Evolutionary conservation across 1,140 invertebrate species (phyloP), one percentile per base, ranked within the genome.

Genomic region (Plutomurus gul): DNA sequence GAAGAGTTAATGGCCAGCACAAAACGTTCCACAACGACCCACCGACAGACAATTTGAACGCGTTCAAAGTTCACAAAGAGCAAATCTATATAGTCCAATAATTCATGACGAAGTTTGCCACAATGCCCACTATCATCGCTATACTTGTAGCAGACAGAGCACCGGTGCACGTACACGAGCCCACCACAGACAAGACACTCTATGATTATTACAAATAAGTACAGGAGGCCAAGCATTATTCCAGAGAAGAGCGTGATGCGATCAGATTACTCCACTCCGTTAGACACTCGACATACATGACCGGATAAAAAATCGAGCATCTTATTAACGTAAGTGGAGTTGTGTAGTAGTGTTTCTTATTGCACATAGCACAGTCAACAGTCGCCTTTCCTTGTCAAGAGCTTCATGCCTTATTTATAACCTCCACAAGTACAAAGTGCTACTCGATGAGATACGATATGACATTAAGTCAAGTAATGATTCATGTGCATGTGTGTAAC

Each of bases 211-310:
- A 47, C 46, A 47, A 51, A 25, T 51, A 51, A 25, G 47, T 22
- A 51, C 5, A 49, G 47, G n/a, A n/a, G n/a, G n/a, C n/a, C n/a
- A n/a, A n/a, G 47, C 47, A 49, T 22, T 18, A 49, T 22, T 49
- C 18, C 47, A 22, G 47, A 51, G 47, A 51, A 22, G 25, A 51
- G 47, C 47, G 47, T 51, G 47, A 51, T 51, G 47, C 20, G 47
- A 51, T 51, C 47, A 51, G 47, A 51, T 51, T 51, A 51, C 47
- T 51, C 47, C 25, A 51, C 47, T 51, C 47, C 25, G 47, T 22
- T 51, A 51, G 47, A 51, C 47, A 51, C 47, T 51, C 47, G 47
- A 51, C 47, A 51, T 51, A 51, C 47, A 51, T 51, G 43, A 47
- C 43, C 47, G 10, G 47, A 51, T 51, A 51, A 51, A 51, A 51